Conservation (phyloP, 2,888 invertebrate species). For the Temnothorax ravouxi region DNA sequence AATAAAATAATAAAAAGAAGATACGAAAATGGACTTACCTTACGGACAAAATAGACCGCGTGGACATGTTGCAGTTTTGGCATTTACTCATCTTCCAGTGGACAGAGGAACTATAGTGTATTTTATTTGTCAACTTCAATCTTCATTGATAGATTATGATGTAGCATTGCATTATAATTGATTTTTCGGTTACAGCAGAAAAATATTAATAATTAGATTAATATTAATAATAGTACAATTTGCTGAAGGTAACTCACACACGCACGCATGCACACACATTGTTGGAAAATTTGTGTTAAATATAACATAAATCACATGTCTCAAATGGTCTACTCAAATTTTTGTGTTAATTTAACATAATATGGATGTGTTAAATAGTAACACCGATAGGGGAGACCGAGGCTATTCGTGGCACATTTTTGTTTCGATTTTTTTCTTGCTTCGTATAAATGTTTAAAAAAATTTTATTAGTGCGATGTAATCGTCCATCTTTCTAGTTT, state of each 20-base stretch:
- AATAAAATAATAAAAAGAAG: constrained; percentile 22
- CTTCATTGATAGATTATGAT: constrained; percentile 54
- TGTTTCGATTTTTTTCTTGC: too few species aligned
- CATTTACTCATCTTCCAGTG: constrained; percentile 29
- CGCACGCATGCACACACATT: not conserved
- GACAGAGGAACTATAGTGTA: constrained; percentile 54
- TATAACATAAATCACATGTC: too few species aligned
- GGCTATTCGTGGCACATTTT: too few species aligned
- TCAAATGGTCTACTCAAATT: too few species aligned
- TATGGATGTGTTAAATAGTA: too few species aligned
- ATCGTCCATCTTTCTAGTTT: too few species aligned
- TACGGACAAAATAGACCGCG: constrained; percentile 48
- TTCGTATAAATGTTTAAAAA: too few species aligned
- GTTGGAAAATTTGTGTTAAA: too few species aligned
- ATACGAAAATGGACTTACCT: not conserved
- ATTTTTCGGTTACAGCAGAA: not conserved
- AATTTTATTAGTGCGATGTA: too few species aligned
- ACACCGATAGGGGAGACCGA: too few species aligned
- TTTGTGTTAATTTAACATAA: too few species aligned
- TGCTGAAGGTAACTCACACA: not conserved
- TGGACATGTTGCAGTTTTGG: constrained; percentile 8
- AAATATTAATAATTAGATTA: not conserved
- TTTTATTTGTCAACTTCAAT: constrained; percentile 61
- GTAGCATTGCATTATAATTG: constrained; percentile 27
- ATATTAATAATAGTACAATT: not conserved